These are phyloP conservation scores for Chrysolina oricalcia DNA, from an alignment of 2,888 invertebrate genomes.

Conservation along the genomic window DNA sequence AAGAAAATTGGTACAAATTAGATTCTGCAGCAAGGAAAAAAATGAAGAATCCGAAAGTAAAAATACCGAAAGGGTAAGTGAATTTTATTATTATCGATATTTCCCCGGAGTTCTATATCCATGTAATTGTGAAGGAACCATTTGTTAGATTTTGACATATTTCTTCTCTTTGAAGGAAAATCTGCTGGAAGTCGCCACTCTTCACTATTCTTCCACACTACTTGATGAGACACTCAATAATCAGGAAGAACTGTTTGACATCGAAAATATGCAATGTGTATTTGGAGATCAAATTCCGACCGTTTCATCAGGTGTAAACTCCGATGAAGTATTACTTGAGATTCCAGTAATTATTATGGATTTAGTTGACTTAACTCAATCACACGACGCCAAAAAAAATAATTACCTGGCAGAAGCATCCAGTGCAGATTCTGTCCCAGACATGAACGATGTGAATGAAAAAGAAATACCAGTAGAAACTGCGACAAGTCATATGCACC, in stretches of 20 bases:
- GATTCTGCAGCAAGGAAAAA: background rate
- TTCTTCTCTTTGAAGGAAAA: background rate
- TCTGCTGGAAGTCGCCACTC: conserved; percentile 10
- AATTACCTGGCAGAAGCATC: background rate
- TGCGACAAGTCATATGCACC: no score
- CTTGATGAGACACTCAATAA: conserved; percentile 4
- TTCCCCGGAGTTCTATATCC: conserved; percentile 24
- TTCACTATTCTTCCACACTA: conserved; percentile 20
- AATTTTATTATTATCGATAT: conserved; percentile 30
- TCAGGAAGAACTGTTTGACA: conserved; percentile 2
- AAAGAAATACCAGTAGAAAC: conserved; percentile 12
- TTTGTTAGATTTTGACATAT: background rate
- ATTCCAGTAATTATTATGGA: background rate
- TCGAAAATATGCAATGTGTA: conserved; percentile 6
- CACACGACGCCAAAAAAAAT: background rate
- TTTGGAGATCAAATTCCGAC: background rate
- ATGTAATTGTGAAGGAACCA: conserved; percentile 13
- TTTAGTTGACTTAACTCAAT: background rate
- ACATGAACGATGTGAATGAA: conserved; percentile 19
- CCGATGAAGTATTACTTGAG: background rate
- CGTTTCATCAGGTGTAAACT: background rate
- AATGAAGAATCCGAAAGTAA: background rate
- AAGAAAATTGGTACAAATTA: conserved; percentile 2
- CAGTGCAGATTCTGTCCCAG: conserved; percentile 4
- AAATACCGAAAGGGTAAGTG: conserved; percentile 15